Base-by-base conservation (phyloP, 2,888 invertebrate species). In the Cenopis cana region DNA sequence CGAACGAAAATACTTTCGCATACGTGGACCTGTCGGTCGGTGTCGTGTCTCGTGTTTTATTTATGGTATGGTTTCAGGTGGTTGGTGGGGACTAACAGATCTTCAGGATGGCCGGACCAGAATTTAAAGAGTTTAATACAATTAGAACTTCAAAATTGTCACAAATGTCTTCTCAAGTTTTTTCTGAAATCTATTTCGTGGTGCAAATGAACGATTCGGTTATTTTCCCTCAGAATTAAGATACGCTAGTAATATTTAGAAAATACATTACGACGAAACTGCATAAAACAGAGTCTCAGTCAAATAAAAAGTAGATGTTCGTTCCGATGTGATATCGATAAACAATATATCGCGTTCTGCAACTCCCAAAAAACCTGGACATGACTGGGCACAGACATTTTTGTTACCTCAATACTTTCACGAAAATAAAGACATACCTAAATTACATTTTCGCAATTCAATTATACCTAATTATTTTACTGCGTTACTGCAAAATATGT, bases 1-100 rank as follows among this genome's bases (percentile, higher is more conserved):
- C 66, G 60, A 59, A 57, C 73, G 73, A 73, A 74, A 76, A 76
- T 73, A 76, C 69, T 75, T 74, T 72, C 57, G 70, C 75, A 60
- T 61, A 69, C 74, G 73, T 71, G 56, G 56, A 33, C 49, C 46
- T 71, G 57, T 54, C n/a, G n/a, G 24, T 29, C 29, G 55, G 12
- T 29, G 29, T 55, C n/a, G 55, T 29, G 29, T 55, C 55, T 55
- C 54, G 29, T 11, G 54, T 55, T 55, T 55, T 55, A 29, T 55
- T 29, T 24, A 20, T 33, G 8, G 14, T 24, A 14, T 29, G 8
- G 0, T 52, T 52, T 29, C 29, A 46, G 41, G 41, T n/a, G 14
- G 14, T 46, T n/a, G 41, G 8, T 41, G 14, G 41, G 14, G 41
- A n/a, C 46, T 14, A 46, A n/a, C 8, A n/a, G 0, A n/a, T 1